phyloP scores from a whole-genome alignment of 2,113 vertebrate genomes.

The Tetrax tetrax region DNA sequence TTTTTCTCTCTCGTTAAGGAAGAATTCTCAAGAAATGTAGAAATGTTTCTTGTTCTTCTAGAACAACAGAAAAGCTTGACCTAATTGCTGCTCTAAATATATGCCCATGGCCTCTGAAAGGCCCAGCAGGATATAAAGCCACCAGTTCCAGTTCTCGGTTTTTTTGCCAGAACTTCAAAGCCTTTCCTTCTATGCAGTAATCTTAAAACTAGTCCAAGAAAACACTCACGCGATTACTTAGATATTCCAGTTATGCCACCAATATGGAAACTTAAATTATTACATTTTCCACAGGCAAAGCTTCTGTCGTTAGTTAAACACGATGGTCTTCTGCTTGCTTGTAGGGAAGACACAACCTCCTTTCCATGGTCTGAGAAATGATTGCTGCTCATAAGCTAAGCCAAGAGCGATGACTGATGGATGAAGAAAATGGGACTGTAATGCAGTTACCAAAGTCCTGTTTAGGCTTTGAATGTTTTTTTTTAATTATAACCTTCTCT shows the following conservation, averaged over 20 bases:
- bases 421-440: not conserved
- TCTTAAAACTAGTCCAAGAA: constrained; percentile 48
- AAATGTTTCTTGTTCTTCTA: not conserved
- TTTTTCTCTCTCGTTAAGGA: not conserved
- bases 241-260: constrained; percentile 61
- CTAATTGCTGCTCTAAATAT: constrained; percentile 9
- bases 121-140: constrained; percentile 29
- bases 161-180: constrained; percentile 54
- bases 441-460: not conserved
- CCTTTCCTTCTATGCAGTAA: constrained; percentile 49
- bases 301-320: not conserved
- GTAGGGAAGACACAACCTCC: not conserved
- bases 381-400: not conserved
- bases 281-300: constrained; percentile 32
- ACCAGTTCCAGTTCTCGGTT: not conserved
- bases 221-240: constrained; percentile 20
- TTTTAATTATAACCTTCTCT: not conserved
- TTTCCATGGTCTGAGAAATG: not conserved
- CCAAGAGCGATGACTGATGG: not conserved
- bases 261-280: constrained; percentile 35
- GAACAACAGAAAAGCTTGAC: not conserved
- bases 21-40: not conserved
- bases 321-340: not conserved
- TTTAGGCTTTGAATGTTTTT: not conserved
- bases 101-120: constrained; percentile 3